Percentiles rank a stretch among this genome's conserved stretches.
Evolutionary conservation across 1,140 invertebrate genomes (phyloP).

Genomic region (Brachionus asplanchnoidis): DNA sequence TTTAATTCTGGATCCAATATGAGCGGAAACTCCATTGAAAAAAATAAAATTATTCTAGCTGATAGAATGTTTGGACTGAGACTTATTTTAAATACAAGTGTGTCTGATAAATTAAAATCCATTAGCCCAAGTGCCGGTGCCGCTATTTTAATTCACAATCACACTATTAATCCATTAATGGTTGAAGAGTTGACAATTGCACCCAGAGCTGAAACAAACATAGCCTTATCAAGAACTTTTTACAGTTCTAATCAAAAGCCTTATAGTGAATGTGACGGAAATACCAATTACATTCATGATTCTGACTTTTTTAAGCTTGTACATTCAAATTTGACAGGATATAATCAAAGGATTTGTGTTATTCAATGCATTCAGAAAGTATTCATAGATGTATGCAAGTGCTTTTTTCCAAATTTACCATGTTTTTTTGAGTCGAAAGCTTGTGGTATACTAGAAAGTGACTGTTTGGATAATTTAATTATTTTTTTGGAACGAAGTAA

Average conservation of each 20-base stretch:
- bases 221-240: neutral
- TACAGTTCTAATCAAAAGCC: neutral
- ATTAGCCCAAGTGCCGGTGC: neutral
- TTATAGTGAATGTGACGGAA: conserved; percentile 9
- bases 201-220: neutral
- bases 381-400: neutral
- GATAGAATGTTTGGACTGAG: neutral
- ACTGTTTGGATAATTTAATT: neutral
- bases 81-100: neutral
- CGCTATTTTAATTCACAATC: neutral
- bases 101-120: neutral
- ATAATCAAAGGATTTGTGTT: neutral
- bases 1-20: conserved; percentile 1
- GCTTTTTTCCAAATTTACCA: neutral
- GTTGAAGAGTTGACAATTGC: neutral
- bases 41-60: neutral
- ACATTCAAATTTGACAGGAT: neutral
- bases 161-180: neutral
- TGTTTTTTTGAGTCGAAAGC: neutral
- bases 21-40: neutral
- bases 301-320: neutral
- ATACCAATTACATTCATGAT: neutral
- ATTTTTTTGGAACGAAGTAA: neutral
- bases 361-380: neutral
- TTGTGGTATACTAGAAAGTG: neutral